phyloP scores from a whole-genome alignment of 2,797 vertebrate species.

The Alosa sapidissima region DNA sequence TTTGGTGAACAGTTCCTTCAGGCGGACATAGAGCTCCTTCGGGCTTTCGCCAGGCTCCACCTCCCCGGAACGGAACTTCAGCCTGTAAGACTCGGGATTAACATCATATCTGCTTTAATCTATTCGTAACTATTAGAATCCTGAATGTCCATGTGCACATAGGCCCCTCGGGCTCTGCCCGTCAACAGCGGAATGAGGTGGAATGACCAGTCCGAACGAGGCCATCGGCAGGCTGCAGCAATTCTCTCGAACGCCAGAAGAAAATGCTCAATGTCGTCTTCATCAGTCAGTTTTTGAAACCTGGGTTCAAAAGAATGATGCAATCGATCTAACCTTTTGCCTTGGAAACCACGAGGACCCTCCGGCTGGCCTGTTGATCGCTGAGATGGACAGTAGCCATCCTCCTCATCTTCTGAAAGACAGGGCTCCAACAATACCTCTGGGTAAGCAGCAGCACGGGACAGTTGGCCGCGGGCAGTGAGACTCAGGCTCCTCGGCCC shows the following conservation, averaged over 20 bases:
- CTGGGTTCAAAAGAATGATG: neutral
- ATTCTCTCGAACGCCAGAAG: neutral
- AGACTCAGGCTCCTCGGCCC: no score
- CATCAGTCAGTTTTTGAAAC: neutral
- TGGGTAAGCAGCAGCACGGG: no score
- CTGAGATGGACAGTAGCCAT: no score
- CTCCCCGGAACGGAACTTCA: neutral
- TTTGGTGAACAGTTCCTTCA: no score
- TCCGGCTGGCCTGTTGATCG: no score
- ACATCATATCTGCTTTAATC: neutral
- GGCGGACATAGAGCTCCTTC: no score
- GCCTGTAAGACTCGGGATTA: neutral
- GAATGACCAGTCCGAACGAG: neutral
- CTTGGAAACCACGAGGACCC: no score
- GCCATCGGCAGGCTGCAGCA: conserved; percentile 17
- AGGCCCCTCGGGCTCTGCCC: neutral
- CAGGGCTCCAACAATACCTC: no score
- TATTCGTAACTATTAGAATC: neutral
- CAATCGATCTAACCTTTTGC: no score
- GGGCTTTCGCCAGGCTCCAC: neutral
- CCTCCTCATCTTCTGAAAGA: no score
- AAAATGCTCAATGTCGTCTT: conserved; percentile 25
- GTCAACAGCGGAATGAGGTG: neutral
- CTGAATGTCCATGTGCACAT: neutral
- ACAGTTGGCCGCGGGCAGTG: no score